Evolutionary conservation across 53 echinoderm and acorn worm genomes (phyloP).

Genomic region (Mesocentrotus franciscanus): DNA sequence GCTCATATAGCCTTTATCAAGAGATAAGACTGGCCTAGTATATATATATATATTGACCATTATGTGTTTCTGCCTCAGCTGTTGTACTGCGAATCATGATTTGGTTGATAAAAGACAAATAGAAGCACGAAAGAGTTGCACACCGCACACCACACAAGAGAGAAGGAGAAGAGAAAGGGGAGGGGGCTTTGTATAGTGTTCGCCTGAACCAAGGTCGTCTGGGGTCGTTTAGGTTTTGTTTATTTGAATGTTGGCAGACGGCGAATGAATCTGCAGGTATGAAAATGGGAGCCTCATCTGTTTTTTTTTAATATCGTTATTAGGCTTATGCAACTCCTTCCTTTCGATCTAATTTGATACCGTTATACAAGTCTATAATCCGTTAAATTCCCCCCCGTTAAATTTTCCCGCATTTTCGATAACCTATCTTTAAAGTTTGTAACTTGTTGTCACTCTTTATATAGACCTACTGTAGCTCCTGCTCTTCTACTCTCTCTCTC

Average conservation of each 20-base stretch:
- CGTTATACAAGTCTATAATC: not conserved
- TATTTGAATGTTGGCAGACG: too few species aligned
- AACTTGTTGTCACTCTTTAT: not conserved
- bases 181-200: not conserved
- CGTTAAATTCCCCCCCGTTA: too few species aligned
- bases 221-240: not conserved
- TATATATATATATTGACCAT: not conserved
- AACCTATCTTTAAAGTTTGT: too few species aligned
- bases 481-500: not conserved
- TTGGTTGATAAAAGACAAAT: not conserved
- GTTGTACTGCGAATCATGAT: not conserved
- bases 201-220: conserved; percentile 22
- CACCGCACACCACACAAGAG: not conserved
- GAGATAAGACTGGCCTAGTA: not conserved
- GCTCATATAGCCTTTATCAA: not conserved
- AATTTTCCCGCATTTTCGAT: too few species aligned
- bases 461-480: not conserved
- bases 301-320: not conserved
- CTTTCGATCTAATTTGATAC: not conserved
- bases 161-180: not conserved
- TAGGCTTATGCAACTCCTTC: not conserved
- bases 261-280: not conserved
- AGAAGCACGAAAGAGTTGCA: not conserved
- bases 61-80: not conserved
- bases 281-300: not conserved